phyloP scores from a whole-genome alignment of 2,113 vertebrate genomes.

The Tychaedon coryphoeus region DNA sequence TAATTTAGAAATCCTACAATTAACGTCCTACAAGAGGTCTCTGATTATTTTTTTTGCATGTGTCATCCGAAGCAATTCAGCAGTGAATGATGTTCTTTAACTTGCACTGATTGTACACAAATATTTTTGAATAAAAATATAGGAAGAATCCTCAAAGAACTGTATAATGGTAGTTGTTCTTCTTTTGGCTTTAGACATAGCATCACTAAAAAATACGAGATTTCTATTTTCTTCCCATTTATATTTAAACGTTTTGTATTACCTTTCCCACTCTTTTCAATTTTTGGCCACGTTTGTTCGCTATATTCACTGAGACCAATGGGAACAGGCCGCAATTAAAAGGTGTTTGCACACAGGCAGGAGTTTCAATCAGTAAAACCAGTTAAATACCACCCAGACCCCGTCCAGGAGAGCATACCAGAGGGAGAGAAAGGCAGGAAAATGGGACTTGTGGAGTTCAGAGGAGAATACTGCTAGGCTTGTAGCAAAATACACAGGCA shows the following conservation, averaged over 20 bases:
- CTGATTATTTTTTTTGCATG: conserved; percentile 22
- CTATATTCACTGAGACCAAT: background rate
- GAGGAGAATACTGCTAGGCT: conserved; percentile 2
- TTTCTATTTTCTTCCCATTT: background rate
- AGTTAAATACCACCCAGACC: conserved; percentile 56
- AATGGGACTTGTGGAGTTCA: conserved; percentile 48
- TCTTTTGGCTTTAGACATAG: background rate
- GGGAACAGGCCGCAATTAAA: conserved; percentile 55
- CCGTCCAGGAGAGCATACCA: background rate
- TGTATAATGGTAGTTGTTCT: background rate
- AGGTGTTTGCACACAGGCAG: conserved; percentile 52
- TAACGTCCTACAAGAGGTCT: conserved; percentile 53
- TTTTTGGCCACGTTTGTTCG: background rate
- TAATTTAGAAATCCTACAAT: conserved; percentile 74
- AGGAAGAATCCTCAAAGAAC: background rate
- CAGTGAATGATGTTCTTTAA: conserved; percentile 24
- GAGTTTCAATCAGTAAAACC: conserved; percentile 61
- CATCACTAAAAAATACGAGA: background rate
- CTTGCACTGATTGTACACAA: background rate
- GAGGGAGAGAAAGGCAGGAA: conserved; percentile 23
- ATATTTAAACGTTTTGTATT: background rate
- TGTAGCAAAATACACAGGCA: conserved; percentile 32
- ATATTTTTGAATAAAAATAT: background rate
- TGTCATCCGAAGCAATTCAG: conserved; percentile 55
- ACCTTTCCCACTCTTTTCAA: background rate